Evolutionary conservation across 2,113 vertebrate species (phyloP), one percentile per base, ranked within the genome.

Genomic region (Aegypius monachus): DNA sequence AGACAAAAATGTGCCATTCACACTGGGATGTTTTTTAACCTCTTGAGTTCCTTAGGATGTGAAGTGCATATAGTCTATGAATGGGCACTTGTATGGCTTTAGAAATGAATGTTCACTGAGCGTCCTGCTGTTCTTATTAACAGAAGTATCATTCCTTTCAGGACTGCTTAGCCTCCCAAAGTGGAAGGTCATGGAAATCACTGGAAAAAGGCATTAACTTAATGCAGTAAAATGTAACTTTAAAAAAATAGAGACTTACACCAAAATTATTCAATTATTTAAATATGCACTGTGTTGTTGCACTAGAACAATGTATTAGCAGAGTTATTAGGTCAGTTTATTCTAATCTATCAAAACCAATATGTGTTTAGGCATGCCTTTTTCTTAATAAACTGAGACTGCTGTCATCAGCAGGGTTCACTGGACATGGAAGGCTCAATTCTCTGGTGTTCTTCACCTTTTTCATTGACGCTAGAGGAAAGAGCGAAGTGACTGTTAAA

Each of bases 1-100:
- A 93, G 34, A 93, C 55, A 91, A 73, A 96, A 95, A 79, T 52
- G 38, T 56, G 20, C 86, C n/a, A 19, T 93, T 96, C 78, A 75
- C 27, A 34, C 40, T 63, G 53, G 45, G 34, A 58, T 75, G 71
- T 15, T 82, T 82, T 90, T 95, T 96, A 97, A 93, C 92, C 67
- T 85, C 38, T 88, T 0, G 2, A 77, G 61, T 63, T 79, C 66
- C 32, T 88, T 90, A 81, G 81, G 55, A 88, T 62, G 47, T 83
- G 77, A 88, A 55, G 59, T 79, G 43, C 34, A 11, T 50, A 2
- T 22, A 48, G 56, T 10, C 50, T 34, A 16, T 88, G 43, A 72
- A 36, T 83, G 59, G 65, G 15, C 48, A 67, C 26, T 95, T 91
- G 43, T 78, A 16, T 43, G 32, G 62, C 47, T 88, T 90, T 63